These are phyloP conservation scores for Varanus komodoensis DNA, from an alignment of 2,113 vertebrate species.

Conservation along the genomic window DNA sequence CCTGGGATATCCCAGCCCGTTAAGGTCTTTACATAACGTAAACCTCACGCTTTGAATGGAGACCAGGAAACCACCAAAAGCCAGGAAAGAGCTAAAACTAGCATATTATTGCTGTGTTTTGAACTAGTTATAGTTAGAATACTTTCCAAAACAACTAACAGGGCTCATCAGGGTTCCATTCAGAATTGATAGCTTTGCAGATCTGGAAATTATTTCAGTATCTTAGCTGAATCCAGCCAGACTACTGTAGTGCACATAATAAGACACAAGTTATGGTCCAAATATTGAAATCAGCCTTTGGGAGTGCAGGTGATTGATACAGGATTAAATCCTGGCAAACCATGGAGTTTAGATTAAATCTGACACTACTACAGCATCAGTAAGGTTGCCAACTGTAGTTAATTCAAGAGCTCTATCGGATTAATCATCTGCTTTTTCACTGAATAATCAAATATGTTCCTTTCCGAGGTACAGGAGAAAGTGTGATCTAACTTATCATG, in stretches of 20 bases:
- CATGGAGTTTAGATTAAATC: neutral
- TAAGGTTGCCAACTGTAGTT: neutral
- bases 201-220: too few relatives aligned
- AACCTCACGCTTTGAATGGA: too few relatives aligned
- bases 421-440: neutral
- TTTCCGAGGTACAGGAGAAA: neutral
- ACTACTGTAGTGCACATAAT: neutral
- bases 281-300: neutral
- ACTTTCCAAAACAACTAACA: too few relatives aligned
- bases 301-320: neutral
- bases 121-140: neutral
- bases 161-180: too few relatives aligned
- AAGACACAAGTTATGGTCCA: neutral
- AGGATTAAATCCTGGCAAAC: neutral
- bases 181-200: too few relatives aligned
- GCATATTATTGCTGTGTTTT: neutral
- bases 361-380: neutral
- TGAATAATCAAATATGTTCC: neutral
- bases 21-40: neutral
- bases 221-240: too few relatives aligned
- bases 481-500: neutral
- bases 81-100: neutral
- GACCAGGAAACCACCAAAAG: neutral
- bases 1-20: neutral
- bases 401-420: neutral